Evolutionary conservation across 2,888 invertebrate genomes (phyloP), one percentile per base, ranked within the genome.

Genomic region (Notodonta dromedarius): DNA sequence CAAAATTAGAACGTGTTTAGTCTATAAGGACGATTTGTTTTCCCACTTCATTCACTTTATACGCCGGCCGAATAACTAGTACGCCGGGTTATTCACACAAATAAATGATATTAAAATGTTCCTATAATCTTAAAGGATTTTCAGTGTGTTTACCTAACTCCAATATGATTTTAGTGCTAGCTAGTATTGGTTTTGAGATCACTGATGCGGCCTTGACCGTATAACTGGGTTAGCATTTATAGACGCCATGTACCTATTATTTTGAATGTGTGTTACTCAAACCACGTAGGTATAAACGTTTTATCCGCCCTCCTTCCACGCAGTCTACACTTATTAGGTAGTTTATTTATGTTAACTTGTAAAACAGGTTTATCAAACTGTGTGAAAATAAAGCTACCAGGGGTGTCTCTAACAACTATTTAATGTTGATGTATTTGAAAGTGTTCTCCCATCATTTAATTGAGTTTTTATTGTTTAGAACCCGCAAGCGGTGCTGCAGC

Each of bases 401-500:
- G 2, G 24, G 24, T 24, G 24, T 24, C 24, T 24, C 24, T 24
- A 2, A 4, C 11, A 42, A 42, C 9, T 8, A 9, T 42, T 40
- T 40, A 12, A 2, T 44, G 44, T 44, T 44, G 44, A 44, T 12
- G 44, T 24, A 52, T 50, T 14, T 2, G 2, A 24, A 24, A 24
- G 24, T 24, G 24, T 24, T 24, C 24, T 24, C n/a, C 16, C 6
- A 50, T 16, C 9, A 8, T 50, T 16, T 4, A 16, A 16, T 16
- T 50, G 35, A 4, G 4, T 52, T 56, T 3, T 50, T 48, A 11
- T 32, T 32, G 51, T 63, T 24, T 84, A 95, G 95, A 93, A 95
- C 70, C 94, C 94, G 48, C 94, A 91, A 70, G 80, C 93, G 1
- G 91, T 95, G 32, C 80, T 94, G 62, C 93, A 90, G 63, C 87